Evolutionary conservation across 23 tunicate genomes (phyloP), one percentile per base, ranked within the genome.

Genomic region (Halocynthia roretzi): DNA sequence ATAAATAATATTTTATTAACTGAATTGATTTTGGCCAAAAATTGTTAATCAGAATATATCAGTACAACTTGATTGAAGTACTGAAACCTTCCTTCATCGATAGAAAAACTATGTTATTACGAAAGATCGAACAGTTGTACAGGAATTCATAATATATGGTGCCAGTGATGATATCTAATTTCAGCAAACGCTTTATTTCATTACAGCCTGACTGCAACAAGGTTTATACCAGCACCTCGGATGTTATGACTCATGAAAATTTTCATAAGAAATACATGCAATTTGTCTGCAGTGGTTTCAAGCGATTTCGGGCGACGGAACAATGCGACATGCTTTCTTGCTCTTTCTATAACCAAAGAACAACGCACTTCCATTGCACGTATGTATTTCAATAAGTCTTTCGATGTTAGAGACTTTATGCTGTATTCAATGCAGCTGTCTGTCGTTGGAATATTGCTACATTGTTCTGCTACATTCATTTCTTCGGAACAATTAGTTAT

Each of bases 301-400:
- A 81, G 73, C 69, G 91, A 11, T 90, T 61, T 70, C 72, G 86
- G 31, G 97, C 97, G 7, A 85, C 90, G 14, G 97, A 85, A 62
- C 53, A 54, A 48, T 90, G 97, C 80, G 80, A 72, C 11, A 21
- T 51, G 61, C 72, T 63, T 5, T 15, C 66, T 53, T 90, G 97
- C 70, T 71, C 82, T 2, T 90, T 85, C 76, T 20, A 17, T n/a
- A 53, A 68, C 21, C 84, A 82, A 48, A 60, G 80, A 51, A 90
- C 91, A 71, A 85, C 91, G 7, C 97, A 90, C 52, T 90, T 85
- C 68, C 97, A 90, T 67, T 90, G 97, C 97, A 85, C 91, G 97
- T 90, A 76, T 76, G 97, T 85, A 18, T 11, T 31, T 31, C 44
- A 31, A 31, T 31, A 31, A 31, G 44, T 31, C 44, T 31, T 31